Conservation (phyloP, 2,888 invertebrate genomes). For the Drosophila falleni region DNA sequence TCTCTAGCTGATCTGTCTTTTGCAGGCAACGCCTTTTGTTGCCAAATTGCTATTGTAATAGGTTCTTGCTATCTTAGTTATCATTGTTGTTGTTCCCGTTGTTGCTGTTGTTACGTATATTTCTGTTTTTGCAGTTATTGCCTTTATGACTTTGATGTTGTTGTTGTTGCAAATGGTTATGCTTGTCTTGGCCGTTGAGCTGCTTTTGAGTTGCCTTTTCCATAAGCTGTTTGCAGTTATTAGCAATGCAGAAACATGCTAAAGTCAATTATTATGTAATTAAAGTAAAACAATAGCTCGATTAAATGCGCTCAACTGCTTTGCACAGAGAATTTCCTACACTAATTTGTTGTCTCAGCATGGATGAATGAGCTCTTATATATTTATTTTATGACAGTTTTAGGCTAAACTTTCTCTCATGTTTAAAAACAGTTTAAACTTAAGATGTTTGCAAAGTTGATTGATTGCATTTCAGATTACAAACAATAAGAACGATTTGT, state of each 20-base stretch:
- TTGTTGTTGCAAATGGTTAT: slow-evolving; percentile 14
- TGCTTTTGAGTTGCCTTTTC: slow-evolving; percentile 35
- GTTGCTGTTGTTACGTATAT: slow-evolving; percentile 9
- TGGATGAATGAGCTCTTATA: slow-evolving; percentile 9
- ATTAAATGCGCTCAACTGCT: slow-evolving; percentile 63
- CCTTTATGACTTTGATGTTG: slow-evolving; percentile 9
- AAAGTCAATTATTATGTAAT: slow-evolving; percentile 78
- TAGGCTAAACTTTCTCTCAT: background rate
- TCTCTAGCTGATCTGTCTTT: slow-evolving; percentile 32
- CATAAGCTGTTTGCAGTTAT: slow-evolving; percentile 72
- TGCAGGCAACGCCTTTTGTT: slow-evolving; percentile 61
- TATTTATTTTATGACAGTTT: slow-evolving; percentile 2
- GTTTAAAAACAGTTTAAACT: background rate
- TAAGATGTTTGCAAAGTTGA: background rate
- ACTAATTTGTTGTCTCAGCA: slow-evolving; percentile 18
- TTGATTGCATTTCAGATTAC: slow-evolving; percentile 1
- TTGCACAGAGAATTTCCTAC: slow-evolving; percentile 18
- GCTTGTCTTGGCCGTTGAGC: slow-evolving; percentile 24
- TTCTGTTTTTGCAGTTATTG: slow-evolving; percentile 32
- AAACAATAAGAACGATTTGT: background rate
- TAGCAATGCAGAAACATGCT: slow-evolving; percentile 49
- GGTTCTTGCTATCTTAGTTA: slow-evolving; percentile 25
- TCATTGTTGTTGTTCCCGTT: slow-evolving; percentile 24
- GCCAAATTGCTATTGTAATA: slow-evolving; percentile 50
- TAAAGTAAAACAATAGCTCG: slow-evolving; percentile 74